These are phyloP conservation scores for Philaethria dido DNA, from an alignment of 2,888 invertebrate genomes.

Conservation along the genomic window DNA sequence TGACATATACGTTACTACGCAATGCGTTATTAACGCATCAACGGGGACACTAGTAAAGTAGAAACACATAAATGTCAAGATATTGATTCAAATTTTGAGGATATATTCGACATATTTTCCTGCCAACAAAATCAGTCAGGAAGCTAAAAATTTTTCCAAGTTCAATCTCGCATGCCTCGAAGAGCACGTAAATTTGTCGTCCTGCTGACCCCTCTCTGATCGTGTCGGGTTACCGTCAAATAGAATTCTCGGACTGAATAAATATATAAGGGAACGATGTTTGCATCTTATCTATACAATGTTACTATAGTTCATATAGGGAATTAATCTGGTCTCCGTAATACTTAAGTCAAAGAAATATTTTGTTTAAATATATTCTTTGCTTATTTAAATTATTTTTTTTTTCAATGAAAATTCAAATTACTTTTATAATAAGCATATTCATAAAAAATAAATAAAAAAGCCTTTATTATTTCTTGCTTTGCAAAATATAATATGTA, in stretches of 20 bases:
- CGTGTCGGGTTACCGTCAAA: conserved; percentile 2
- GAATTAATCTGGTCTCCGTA: neutral
- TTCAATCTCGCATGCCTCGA: neutral
- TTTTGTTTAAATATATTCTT: too few relatives aligned
- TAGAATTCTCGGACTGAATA: neutral
- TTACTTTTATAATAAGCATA: too few relatives aligned
- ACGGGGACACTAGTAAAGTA: too few relatives aligned
- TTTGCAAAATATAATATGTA: too few relatives aligned
- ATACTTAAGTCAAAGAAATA: too few relatives aligned
- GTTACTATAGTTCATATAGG: neutral
- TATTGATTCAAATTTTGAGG: neutral
- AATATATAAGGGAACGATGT: neutral
- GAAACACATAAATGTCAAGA: too few relatives aligned
- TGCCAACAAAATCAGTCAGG: neutral
- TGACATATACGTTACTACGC: too few relatives aligned
- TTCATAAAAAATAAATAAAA: too few relatives aligned
- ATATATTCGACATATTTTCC: neutral
- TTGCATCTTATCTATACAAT: neutral
- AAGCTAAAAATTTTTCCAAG: neutral
- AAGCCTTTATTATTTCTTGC: too few relatives aligned
- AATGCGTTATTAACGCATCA: too few relatives aligned
- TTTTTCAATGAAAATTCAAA: too few relatives aligned
- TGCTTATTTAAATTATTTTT: too few relatives aligned
- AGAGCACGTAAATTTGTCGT: conserved; percentile 1
- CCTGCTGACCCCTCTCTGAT: neutral